Base-by-base conservation (phyloP, 2,113 vertebrate species). In the Hipposideros armiger region DNA sequence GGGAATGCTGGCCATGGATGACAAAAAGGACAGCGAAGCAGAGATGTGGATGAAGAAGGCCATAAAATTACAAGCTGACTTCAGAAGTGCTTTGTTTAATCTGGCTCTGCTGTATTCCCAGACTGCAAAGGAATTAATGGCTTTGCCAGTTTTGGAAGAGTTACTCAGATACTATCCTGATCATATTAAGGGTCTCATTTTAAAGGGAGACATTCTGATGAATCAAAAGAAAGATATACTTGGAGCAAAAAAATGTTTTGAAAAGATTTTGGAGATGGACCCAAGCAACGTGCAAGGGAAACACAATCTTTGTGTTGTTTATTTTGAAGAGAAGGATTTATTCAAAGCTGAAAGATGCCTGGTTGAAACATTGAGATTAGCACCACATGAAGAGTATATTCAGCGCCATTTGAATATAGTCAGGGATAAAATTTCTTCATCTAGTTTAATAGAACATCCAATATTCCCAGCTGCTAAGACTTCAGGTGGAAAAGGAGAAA, bases 121-220 rank as follows among this genome's bases (percentile, higher is more conserved):
- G 98, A 99, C 99, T 62, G 98, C 98, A 64, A 99, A 99, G 17
- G 99, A 99, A 95, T 88, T 99, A 77, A 99, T 99, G 45, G 99
- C 99, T 1, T 98, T 99, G 91, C 99, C 99, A 0, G 97, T 99
- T 83, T 95, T 99, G 93, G 99, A 99, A 56, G 99, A 99, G 95
- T 98, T 99, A 3, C 98, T 99, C 54, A 98, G 40, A 16, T 98
- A 99, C 96, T 99, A 99, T 87, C 99, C 99, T 13, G 99, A 99
- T 97, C 99, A 99, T 97, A 99, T 99, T 95, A 99, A 99, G 97
- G 99, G 99, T 82, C 99, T 99, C 11, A 99, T 99, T 98, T 98
- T 99, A 87, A 99, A 99, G 97, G 99, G 99, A 11, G 99, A 99
- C 98, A 99, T 99, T 97, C 98, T 99, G 84, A 99, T 99, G 99